Evolutionary conservation across 1,140 invertebrate species (phyloP).

Genomic region (Aphaenogaster ashmeadi): DNA sequence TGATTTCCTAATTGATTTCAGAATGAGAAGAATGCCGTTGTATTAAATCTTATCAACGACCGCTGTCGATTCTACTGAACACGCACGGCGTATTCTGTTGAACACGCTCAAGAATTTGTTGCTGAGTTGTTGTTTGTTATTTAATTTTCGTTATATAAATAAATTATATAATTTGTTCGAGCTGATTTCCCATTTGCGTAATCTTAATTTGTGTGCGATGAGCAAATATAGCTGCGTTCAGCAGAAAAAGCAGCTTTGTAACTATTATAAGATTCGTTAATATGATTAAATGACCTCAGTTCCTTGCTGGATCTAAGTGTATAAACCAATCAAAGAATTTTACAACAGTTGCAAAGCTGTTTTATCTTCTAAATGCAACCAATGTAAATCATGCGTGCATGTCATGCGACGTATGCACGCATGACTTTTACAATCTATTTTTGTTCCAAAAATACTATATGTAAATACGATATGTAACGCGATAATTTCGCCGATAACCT

Average conservation of each 20-base stretch:
- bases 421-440: slow-evolving; percentile 10
- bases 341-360: no score
- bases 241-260: no score
- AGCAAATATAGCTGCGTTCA: no score
- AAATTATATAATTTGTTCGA: slow-evolving; percentile 46
- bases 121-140: slow-evolving; percentile 1
- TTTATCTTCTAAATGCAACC: no score
- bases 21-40: not conserved
- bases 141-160: slow-evolving; percentile 32
- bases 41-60: not conserved
- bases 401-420: not conserved
- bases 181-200: not conserved
- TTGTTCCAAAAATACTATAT: not conserved
- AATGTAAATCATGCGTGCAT: no score
- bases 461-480: not conserved
- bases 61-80: not conserved
- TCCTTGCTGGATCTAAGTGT: no score
- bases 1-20: slow-evolving; percentile 15
- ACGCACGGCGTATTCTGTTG: not conserved
- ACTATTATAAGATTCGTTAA: no score
- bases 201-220: not conserved
- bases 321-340: no score
- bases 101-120: not conserved
- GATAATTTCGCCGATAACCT: slow-evolving; percentile 32
- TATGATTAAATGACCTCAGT: no score